Percentiles rank a stretch among this genome's conserved stretches.
These are phyloP conservation scores for Fabriciana adippe DNA, from an alignment of 2,888 invertebrate genomes.

Conservation along the genomic window DNA sequence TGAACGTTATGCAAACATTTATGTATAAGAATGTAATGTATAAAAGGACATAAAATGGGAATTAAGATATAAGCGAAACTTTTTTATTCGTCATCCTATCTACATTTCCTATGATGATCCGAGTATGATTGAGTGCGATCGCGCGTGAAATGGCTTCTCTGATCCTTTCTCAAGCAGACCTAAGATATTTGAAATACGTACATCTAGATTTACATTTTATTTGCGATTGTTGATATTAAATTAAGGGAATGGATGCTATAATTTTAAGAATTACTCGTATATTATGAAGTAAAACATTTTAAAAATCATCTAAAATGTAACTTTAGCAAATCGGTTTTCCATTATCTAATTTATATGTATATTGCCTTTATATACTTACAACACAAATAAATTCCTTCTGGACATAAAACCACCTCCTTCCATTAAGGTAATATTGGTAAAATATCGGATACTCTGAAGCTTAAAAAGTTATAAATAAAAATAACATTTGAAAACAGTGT, in stretches of 20 bases:
- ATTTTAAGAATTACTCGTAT: not conserved
- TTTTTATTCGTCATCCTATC: slow-evolving; percentile 29
- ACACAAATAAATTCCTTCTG: not conserved
- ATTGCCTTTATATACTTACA: no score
- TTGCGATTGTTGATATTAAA: not conserved
- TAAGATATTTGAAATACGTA: slow-evolving; percentile 38
- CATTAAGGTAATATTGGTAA: not conserved
- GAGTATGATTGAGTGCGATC: slow-evolving; percentile 67
- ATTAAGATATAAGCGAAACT: slow-evolving; percentile 29
- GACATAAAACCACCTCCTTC: not conserved
- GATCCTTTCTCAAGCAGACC: slow-evolving; percentile 55
- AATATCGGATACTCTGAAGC: not conserved
- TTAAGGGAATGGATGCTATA: slow-evolving; percentile 5
- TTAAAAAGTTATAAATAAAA: slow-evolving; percentile 2
- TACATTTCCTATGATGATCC: slow-evolving; percentile 50
- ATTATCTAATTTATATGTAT: not conserved
- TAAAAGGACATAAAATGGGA: slow-evolving; percentile 3
- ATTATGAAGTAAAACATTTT: no score
- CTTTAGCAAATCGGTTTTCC: no score
- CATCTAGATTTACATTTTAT: slow-evolving; percentile 21
- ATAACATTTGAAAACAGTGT: slow-evolving; percentile 10
- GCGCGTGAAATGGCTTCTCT: slow-evolving; percentile 67
- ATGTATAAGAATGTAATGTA: not conserved
- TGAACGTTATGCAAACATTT: not conserved
- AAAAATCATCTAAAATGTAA: no score